Percentiles rank a stretch among this genome's conserved stretches.
Conservation (phyloP, 2,113 vertebrate species). For the Stigmatopora nigra region DNA sequence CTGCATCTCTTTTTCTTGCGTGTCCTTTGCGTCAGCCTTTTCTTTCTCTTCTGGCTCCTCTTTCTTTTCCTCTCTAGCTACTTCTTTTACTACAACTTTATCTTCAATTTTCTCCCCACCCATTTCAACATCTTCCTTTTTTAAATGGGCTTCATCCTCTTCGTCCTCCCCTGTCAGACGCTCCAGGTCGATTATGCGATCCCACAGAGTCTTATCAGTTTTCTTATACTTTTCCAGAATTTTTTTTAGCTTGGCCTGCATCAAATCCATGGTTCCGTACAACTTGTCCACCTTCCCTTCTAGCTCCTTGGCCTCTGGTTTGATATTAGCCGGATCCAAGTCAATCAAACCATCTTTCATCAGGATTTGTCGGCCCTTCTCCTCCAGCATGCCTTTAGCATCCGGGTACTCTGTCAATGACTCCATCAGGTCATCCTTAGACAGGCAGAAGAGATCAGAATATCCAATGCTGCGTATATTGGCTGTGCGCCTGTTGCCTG, state of each 20-base stretch:
- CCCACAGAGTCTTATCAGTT: slow-evolving; percentile 73
- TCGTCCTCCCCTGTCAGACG: slow-evolving; percentile 61
- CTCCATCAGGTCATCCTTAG: slow-evolving; percentile 97
- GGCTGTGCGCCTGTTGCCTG: slow-evolving; percentile 90
- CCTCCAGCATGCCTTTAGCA: slow-evolving; percentile 90
- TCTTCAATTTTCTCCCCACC: slow-evolving; percentile 1
- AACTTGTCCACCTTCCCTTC: slow-evolving; percentile 81
- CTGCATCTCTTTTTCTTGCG: slow-evolving; percentile 1
- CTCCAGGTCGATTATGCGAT: slow-evolving; percentile 77
- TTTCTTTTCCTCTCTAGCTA: background rate
- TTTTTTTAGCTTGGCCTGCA: slow-evolving; percentile 82
- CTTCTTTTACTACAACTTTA: slow-evolving; percentile 5
- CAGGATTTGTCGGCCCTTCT: slow-evolving; percentile 90
- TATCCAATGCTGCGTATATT: slow-evolving; percentile 96
- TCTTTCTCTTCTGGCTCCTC: slow-evolving; percentile 1
- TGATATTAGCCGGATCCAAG: slow-evolving; percentile 77
- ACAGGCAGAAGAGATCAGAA: slow-evolving; percentile 91
- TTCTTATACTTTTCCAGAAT: slow-evolving; percentile 75
- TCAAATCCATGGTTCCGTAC: slow-evolving; percentile 74
- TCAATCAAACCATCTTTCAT: slow-evolving; percentile 92
- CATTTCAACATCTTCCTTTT: slow-evolving; percentile 16
- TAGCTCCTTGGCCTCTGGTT: slow-evolving; percentile 80
- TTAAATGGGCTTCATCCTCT: slow-evolving; percentile 46
- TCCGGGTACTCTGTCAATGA: slow-evolving; percentile 91
- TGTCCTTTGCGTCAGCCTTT: background rate